Percentiles rank a stretch among this genome's conserved stretches.
These are phyloP conservation scores for Adelognathus sp. DNA, from an alignment of 2,888 invertebrate species.

Conservation along the genomic window DNA sequence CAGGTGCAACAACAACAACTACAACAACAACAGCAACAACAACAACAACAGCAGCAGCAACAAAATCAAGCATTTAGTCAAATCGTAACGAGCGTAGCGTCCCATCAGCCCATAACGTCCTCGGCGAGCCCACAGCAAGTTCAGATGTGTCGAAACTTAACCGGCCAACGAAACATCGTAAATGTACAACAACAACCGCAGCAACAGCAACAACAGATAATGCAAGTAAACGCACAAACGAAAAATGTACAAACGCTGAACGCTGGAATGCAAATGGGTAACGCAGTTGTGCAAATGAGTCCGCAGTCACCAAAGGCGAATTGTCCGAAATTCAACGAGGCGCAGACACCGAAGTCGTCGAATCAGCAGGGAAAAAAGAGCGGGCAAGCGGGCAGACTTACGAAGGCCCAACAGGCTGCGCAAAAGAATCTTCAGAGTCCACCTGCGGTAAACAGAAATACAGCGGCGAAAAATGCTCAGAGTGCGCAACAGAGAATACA, in stretches of 20 bases:
- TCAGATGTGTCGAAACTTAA: conserved; percentile 62
- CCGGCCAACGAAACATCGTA: conserved; percentile 47
- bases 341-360: conserved; percentile 34
- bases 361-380: conserved; percentile 50
- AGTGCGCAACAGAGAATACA: conserved; percentile 68
- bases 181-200: conserved; percentile 32
- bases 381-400: conserved; percentile 40
- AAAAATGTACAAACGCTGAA: conserved; percentile 59
- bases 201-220: conserved; percentile 62
- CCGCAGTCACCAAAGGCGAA: conserved; percentile 53
- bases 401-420: conserved; percentile 52
- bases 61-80: conserved; percentile 53
- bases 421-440: conserved; percentile 61
- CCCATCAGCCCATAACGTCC: conserved; percentile 59
- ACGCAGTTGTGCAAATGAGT: conserved; percentile 57
- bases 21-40: conserved; percentile 42
- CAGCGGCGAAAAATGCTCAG: conserved; percentile 72
- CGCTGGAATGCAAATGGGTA: conserved; percentile 57
- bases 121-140: conserved; percentile 73
- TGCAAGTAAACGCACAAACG: conserved; percentile 44
- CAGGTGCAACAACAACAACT: conserved; percentile 57
- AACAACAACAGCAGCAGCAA: conserved; percentile 51
- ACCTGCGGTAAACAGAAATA: conserved; percentile 66
- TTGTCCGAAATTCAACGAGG: conserved; percentile 57
- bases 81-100: conserved; percentile 42